Evolutionary conservation across 1,140 invertebrate species (phyloP), one percentile per base, ranked within the genome.

Genomic region (Drosophila rhopaloa): DNA sequence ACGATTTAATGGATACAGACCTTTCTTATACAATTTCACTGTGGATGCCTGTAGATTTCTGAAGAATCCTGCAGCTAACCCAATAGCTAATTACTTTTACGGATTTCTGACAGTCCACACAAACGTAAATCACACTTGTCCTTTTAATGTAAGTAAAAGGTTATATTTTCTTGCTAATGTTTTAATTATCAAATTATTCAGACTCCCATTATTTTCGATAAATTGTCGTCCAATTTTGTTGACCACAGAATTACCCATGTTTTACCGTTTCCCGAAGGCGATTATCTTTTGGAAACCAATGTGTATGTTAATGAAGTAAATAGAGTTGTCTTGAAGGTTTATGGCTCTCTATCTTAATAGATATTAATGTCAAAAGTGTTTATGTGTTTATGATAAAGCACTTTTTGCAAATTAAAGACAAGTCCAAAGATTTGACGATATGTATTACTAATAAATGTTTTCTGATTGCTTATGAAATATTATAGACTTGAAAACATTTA

Each of bases 61-160:
- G 7, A 29, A 2, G n/a, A 47, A 59, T 11, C 29, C 7, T 0
- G 32, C 29, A 5, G 2, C 29, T 4, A 37, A 62, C 14, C 24
- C 38, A 2, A 14, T 32, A 6, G 10, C 16, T n/a, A 38, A 54
- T 4, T 70, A 37, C 7, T 62, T 54, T 24, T 47, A n/a, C 19
- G 43, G 16, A 24, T 46, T 46, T 10, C 3, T 47, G 29, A 32
- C 2, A 10, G 14, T 0, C n/a, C 11, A 38, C 0, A 37, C 57
- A 5, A 68, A 68, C 11, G 16, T 68, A 6, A 61, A 61, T 32
- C 48, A 54, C 19, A 32, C 58, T 1, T 68, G 65, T 14, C 65
- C 65, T 1, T 40, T 29, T 2, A 9, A 35, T 24, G 66, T 70
- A 11, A 55, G 59, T 70, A 19, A 9, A 10, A 24, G 2, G 10